phyloP scores from a whole-genome alignment of 2,888 invertebrate species.

The Euplagia quadripunctaria region DNA sequence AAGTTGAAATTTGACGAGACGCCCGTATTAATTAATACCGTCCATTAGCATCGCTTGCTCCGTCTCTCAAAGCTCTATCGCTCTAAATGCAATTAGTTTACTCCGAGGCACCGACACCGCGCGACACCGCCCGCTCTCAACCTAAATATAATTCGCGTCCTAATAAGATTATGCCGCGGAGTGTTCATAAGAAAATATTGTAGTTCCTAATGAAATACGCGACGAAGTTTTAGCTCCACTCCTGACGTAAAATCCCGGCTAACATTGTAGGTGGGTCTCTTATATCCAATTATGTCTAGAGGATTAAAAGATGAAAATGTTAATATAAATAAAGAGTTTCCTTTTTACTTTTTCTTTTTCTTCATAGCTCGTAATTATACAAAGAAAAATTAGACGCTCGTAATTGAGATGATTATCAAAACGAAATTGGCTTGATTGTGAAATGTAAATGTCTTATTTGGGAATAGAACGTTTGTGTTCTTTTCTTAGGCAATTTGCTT shows the following conservation, averaged over 20 bases:
- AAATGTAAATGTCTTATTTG: constrained; percentile 47
- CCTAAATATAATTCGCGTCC: constrained; percentile 81
- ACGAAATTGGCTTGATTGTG: constrained; percentile 46
- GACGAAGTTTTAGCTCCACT: constrained; percentile 50
- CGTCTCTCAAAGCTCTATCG: constrained; percentile 77
- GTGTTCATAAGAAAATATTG: constrained; percentile 80
- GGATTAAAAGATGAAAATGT: constrained; percentile 38
- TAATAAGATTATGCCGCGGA: constrained; percentile 78
- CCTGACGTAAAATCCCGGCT: constrained; percentile 32
- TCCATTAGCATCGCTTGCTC: constrained; percentile 84
- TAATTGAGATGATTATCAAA: constrained; percentile 52
- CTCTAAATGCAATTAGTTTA: constrained; percentile 83
- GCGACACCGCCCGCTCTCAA: constrained; percentile 75
- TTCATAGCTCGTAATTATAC: constrained; percentile 45
- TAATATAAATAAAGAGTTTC: constrained; percentile 38
- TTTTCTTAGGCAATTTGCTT: constrained; percentile 3
- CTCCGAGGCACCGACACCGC: constrained; percentile 72
- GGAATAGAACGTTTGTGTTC: constrained; percentile 22
- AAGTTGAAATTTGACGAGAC: constrained; percentile 80
- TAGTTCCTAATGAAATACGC: constrained; percentile 65
- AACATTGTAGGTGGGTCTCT: constrained; percentile 26
- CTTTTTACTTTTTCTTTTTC: constrained; percentile 29
- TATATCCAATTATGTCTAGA: constrained; percentile 39
- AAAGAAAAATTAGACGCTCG: constrained; percentile 49
- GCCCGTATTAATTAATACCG: constrained; percentile 84